Base-by-base conservation (phyloP, 1,140 invertebrate species). In the Drosophila guanche region DNA sequence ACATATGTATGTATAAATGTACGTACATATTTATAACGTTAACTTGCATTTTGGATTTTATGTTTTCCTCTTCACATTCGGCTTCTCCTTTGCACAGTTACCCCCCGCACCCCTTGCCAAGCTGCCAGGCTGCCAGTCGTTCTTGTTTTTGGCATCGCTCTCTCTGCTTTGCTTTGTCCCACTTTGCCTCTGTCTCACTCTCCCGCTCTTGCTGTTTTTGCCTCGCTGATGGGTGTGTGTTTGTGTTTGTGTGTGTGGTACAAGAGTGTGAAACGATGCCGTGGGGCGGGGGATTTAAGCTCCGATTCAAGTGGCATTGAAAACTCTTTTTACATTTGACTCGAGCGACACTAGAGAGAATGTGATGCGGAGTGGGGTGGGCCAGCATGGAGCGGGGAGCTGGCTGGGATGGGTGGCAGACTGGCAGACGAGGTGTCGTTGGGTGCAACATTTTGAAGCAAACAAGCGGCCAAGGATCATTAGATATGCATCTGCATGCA, bases 1-100 rank as follows among this genome's bases (percentile, higher is more conserved):
- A 33, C 14, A 53, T 45, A 52, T n/a, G 16, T 25, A 46, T 33
- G 29, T 33, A 8, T 33, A 7, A 2, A 29, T 29, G 2, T 29
- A 7, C 73, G 81, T 77, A 72, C 69, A 81, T 78, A 84, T 77
- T 83, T 75, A 79, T 78, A 66, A 51, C 58, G 33, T 60, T 75
- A 60, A 59, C 55, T 58, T 63, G 55, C 51, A 58, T 58, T 63
- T 68, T 33, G 29, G 12, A 48, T 53, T 73, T 56, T 45, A 25
- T 61, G 48, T 51, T 53, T 70, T 67, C 33, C 37, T 50, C 29
- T 3, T 16, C 58, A 33, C 42, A 16, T 52, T 66, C 16, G 58
- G 25, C 29, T 25, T 63, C 22, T 63, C 16, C 27, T 22, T 46
- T 12, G 10, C 33, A 12, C 27, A 10, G 10, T 29, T 0, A 0